A percentile compares a stretch with the other conserved stretches of the same genome.
These are phyloP conservation scores for Geodia barretti DNA, from an alignment of 37 sponge, comb jelly and placozoan species.

Conservation along the genomic window DNA sequence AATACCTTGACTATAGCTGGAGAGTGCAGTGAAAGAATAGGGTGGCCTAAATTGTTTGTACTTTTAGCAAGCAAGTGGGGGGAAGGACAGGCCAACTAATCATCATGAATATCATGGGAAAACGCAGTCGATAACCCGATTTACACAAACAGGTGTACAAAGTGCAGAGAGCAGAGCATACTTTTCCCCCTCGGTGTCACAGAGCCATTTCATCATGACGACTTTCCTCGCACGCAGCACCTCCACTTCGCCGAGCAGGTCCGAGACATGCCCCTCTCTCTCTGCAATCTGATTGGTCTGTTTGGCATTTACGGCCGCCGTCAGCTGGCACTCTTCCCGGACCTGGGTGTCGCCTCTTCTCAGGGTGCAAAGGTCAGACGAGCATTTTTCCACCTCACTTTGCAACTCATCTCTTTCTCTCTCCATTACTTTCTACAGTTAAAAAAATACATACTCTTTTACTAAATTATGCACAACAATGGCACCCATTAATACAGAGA, in stretches of 20 bases:
- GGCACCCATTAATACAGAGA: too few relatives aligned
- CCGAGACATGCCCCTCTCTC: slow-evolving; percentile 21
- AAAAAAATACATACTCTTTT: too few relatives aligned
- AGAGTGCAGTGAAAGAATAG: too few relatives aligned
- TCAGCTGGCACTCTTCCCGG: not conserved
- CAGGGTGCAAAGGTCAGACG: slow-evolving; percentile 1
- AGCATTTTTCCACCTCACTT: not conserved
- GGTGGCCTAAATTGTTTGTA: too few relatives aligned
- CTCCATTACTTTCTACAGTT: not conserved
- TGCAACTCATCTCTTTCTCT: not conserved
- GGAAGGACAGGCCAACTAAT: too few relatives aligned
- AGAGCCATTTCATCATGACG: slow-evolving; percentile 13
- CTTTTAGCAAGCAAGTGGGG: too few relatives aligned
- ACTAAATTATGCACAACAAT: too few relatives aligned
- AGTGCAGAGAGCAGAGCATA: not conserved
- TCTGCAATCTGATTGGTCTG: not conserved
- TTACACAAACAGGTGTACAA: too few relatives aligned
- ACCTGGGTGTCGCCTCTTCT: not conserved
- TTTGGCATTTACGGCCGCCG: not conserved
- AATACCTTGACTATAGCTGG: too few relatives aligned
- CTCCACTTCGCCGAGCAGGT: slow-evolving; percentile 57
- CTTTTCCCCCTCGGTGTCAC: not conserved
- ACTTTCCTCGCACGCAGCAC: slow-evolving; percentile 35
- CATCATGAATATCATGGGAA: too few relatives aligned
- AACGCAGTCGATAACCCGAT: too few relatives aligned